Percentiles rank a stretch among this genome's conserved stretches.
Conservation (phyloP, 1,140 invertebrate genomes). For the Drosophila nikananu region DNA sequence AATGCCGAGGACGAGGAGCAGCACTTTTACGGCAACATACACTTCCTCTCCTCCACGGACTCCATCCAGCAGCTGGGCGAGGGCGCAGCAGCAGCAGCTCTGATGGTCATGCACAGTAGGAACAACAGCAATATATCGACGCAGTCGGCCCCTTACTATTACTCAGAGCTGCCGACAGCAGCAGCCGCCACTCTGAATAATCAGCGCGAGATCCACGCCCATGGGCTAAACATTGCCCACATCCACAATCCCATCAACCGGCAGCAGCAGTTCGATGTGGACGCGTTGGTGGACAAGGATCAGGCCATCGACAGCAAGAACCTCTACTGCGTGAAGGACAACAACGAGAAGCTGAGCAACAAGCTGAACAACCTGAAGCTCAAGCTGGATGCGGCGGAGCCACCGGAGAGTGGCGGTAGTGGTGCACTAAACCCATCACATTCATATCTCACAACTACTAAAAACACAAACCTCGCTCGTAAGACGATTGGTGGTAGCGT, state of each 20-base stretch:
- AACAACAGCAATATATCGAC: slow-evolving; percentile 86
- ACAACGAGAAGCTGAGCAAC: slow-evolving; percentile 77
- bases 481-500: slow-evolving; percentile 73
- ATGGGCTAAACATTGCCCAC: slow-evolving; percentile 90
- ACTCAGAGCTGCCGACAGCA: slow-evolving; percentile 88
- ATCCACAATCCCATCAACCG: slow-evolving; percentile 92
- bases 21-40: slow-evolving; percentile 83
- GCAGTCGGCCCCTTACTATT: slow-evolving; percentile 93
- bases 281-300: slow-evolving; percentile 89
- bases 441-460: slow-evolving; percentile 75
- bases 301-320: slow-evolving; percentile 91
- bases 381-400: slow-evolving; percentile 40
- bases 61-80: slow-evolving; percentile 71
- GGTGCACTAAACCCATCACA: slow-evolving; percentile 63
- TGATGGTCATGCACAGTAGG: slow-evolving; percentile 76
- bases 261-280: slow-evolving; percentile 84
- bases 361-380: slow-evolving; percentile 67
- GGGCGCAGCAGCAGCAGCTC: slow-evolving; percentile 24
- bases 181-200: slow-evolving; percentile 87
- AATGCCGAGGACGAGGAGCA: slow-evolving; percentile 75
- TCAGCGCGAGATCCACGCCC: slow-evolving; percentile 87
- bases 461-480: slow-evolving; percentile 72
- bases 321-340: slow-evolving; percentile 89
- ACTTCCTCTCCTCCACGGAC: slow-evolving; percentile 82
- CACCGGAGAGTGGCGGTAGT: slow-evolving; percentile 34